Percentiles rank a stretch among this genome's conserved stretches.
These are phyloP conservation scores for Salvelinus sp. DNA, from an alignment of 2,113 vertebrate species.

Conservation along the genomic window DNA sequence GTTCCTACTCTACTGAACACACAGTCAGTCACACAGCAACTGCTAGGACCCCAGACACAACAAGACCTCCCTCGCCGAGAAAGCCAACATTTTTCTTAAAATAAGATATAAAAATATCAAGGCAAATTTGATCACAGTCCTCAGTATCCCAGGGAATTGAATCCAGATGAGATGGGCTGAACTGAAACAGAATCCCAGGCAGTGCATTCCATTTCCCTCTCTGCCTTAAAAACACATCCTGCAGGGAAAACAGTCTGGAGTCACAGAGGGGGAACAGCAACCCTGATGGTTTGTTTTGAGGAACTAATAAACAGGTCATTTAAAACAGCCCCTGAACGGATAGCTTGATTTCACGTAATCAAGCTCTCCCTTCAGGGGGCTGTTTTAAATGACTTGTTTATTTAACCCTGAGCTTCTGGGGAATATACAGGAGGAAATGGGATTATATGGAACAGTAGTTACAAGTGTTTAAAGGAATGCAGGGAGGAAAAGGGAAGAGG, in stretches of 20 bases:
- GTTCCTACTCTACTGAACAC: background rate
- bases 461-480: background rate
- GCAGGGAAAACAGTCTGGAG: background rate
- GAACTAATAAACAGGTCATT: background rate
- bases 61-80: background rate
- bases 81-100: background rate
- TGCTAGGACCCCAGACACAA: too few relatives aligned
- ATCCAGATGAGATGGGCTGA: background rate
- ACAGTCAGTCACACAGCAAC: background rate
- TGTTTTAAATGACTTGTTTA: constrained; percentile 1
- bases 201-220: background rate
- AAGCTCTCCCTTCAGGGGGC: background rate
- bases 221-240: background rate
- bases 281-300: background rate
- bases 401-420: background rate
- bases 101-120: too few relatives aligned
- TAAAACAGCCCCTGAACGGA: background rate
- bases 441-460: background rate
- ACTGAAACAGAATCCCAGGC: constrained; percentile 4
- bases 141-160: background rate
- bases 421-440: background rate
- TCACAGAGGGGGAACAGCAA: background rate
- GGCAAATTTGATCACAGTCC: background rate
- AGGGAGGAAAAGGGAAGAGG: background rate
- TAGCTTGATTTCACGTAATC: background rate